These are phyloP conservation scores for Andrena marginata DNA, from an alignment of 2,888 invertebrate species.

Conservation along the genomic window DNA sequence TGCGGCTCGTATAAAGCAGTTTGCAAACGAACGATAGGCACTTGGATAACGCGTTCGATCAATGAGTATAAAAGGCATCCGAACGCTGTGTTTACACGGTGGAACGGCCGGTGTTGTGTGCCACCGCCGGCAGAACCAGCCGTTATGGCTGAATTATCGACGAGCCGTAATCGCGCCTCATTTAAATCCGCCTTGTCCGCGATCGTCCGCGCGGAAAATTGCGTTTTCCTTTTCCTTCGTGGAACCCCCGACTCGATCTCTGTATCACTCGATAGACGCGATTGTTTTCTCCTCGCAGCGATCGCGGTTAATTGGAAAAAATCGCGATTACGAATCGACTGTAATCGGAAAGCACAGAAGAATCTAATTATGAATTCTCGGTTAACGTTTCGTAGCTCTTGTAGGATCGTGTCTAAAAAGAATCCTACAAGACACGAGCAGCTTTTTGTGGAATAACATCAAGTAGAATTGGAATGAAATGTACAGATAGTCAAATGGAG, in stretches of 20 bases:
- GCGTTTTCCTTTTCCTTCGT: not conserved
- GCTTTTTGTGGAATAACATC: too few species aligned
- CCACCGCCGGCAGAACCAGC: slow-evolving; percentile 37
- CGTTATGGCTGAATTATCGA: slow-evolving; percentile 62
- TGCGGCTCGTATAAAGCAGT: slow-evolving; percentile 44
- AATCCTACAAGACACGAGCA: not conserved
- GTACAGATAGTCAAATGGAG: too few species aligned
- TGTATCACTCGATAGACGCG: not conserved
- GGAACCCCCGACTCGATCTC: not conserved
- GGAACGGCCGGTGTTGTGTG: slow-evolving; percentile 56
- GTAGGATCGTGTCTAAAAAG: too few species aligned
- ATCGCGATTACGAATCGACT: not conserved
- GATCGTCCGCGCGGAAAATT: slow-evolving; percentile 38
- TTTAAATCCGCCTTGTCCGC: slow-evolving; percentile 52
- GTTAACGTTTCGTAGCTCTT: not conserved
- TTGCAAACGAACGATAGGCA: slow-evolving; percentile 65
- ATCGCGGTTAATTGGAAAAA: not conserved
- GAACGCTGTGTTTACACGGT: slow-evolving; percentile 57
- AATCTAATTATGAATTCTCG: slow-evolving; percentile 15
- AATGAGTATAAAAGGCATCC: slow-evolving; percentile 63
- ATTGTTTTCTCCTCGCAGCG: not conserved
- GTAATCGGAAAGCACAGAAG: not conserved
- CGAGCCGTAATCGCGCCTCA: slow-evolving; percentile 47
- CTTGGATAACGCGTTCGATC: slow-evolving; percentile 67
- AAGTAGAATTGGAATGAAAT: too few species aligned